Conservation (phyloP, 2,113 vertebrate genomes). For the Eulacestoma nigropectus region DNA sequence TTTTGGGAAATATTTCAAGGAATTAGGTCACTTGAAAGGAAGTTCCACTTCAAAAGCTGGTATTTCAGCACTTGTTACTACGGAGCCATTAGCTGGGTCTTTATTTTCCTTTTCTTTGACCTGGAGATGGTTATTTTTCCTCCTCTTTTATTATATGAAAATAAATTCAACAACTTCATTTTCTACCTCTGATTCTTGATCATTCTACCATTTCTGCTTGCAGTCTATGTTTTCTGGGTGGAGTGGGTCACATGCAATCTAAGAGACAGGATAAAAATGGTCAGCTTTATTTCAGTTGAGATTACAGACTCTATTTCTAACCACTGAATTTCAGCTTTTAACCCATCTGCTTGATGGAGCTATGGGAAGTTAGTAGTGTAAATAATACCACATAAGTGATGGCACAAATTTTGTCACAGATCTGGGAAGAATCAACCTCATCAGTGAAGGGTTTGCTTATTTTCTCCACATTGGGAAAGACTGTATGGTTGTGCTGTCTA, state of each 20-base stretch:
- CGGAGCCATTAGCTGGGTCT: rapidly evolving
- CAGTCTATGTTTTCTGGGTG: neutral
- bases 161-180: neutral
- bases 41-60: neutral
- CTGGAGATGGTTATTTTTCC: neutral
- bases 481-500: neutral
- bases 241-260: neutral
- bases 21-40: neutral
- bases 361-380: neutral
- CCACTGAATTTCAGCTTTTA: neutral
- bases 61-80: neutral
- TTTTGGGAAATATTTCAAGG: neutral
- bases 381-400: neutral
- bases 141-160: neutral
- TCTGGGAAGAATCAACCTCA: neutral
- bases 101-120: neutral
- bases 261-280: neutral
- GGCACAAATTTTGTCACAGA: neutral
- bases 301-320: neutral
- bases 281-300: neutral
- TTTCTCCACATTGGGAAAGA: neutral
- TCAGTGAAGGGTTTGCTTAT: neutral
- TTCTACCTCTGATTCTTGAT: neutral
- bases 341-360: neutral
- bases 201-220: no score